Evolutionary conservation across 2,113 vertebrate species (phyloP), one percentile per base, ranked within the genome.

Genomic region (Dascyllus trimaculatus): DNA sequence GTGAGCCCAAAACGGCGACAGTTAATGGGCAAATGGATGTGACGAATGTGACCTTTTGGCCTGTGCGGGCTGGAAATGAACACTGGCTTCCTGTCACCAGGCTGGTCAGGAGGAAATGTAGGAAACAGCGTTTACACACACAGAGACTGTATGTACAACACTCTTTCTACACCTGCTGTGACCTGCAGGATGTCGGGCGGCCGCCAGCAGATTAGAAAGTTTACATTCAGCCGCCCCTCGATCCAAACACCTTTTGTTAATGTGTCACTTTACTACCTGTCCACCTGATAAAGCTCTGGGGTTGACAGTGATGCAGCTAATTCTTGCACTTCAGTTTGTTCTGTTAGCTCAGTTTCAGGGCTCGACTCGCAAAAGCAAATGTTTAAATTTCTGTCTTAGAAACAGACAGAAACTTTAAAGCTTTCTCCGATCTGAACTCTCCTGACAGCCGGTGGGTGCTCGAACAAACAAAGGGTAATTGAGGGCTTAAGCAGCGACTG

Each of bases 51-150:
- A 92, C 70, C 86, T 92, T n/a, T 32, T 85, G 88, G 38, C 89
- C 81, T 71, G 35, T 60, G 56, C 64, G 77, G 84, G 45, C 72
- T 86, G 89, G 88, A 93, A 89, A 93, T 78, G 83, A 90, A 80
- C 74, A 43, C 29, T n/a, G 74, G 75, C 78, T 94, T 95, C 93
- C 93, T 88, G 89, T 91, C 85, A 71, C 91, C 89, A 62, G 81
- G 86, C 87, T 82, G 80, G 68, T 78, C 71, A 63, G 65, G 18
- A 88, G 85, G 89, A 94, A 94, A 93, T 70, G 86, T 89, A 89
- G 92, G 91, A 92, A 91, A 84, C 53, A 74, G 75, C 90, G 79
- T 85, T 60, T 67, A 79, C 52, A 75, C 71, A 75, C 75, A 79
- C 22, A 68, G 25, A 78, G 9, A 7, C 32, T 17, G 26, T 17